Conservation (phyloP, 2,888 invertebrate species). For the Meta bourneti region DNA sequence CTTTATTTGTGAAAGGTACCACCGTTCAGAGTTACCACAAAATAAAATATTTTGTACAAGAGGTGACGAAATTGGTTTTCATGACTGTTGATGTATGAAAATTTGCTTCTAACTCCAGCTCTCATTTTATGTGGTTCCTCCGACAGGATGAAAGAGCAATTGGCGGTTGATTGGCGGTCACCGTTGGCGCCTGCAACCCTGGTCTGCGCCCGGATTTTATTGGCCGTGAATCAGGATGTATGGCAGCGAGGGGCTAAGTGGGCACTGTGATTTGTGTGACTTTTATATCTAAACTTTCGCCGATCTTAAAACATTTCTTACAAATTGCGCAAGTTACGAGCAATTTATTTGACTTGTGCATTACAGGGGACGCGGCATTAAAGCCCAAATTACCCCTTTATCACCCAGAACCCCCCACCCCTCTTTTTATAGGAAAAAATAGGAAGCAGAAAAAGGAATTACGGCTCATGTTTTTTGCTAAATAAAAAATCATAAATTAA, state of each 20-base stretch:
- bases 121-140: neutral
- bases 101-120: too few species aligned
- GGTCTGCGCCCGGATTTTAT: conserved; percentile 71
- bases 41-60: too few species aligned
- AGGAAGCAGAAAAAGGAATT: conserved; percentile 39
- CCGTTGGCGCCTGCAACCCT: conserved; percentile 65
- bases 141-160: conserved; percentile 8
- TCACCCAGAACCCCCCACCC: conserved; percentile 51
- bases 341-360: conserved; percentile 77
- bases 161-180: conserved; percentile 57
- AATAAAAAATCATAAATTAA: conserved; percentile 76
- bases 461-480: conserved; percentile 63
- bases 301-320: conserved; percentile 77
- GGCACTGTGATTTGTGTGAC: conserved; percentile 77
- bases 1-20: too few species aligned
- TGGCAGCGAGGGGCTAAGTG: conserved; percentile 76
- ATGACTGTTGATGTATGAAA: neutral
- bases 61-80: neutral
- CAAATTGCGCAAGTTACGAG: conserved; percentile 77
- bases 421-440: conserved; percentile 44
- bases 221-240: conserved; percentile 76
- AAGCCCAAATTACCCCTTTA: conserved; percentile 76
- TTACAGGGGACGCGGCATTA: conserved; percentile 76
- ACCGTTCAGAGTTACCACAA: too few species aligned
- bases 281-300: conserved; percentile 77